Conservation (phyloP, 2,113 vertebrate species). For the Phrynocephalus versicolor region DNA sequence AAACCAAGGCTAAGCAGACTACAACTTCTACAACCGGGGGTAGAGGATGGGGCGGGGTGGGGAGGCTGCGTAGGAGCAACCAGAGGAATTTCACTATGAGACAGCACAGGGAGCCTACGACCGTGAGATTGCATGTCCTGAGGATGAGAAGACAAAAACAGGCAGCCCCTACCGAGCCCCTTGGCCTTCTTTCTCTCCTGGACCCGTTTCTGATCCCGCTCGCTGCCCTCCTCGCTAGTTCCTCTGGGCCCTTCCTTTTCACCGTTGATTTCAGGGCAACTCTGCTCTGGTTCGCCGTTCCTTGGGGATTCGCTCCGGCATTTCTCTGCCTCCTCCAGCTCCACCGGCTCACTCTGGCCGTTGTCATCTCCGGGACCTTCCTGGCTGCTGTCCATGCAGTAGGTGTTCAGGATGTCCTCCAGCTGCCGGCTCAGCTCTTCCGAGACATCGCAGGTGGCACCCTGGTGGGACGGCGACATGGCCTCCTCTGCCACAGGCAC, state of each 20-base stretch:
- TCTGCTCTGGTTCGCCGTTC: constrained; percentile 82
- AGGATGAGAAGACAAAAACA: neutral
- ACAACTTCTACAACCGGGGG: too few relatives aligned
- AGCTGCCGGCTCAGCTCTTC: constrained; percentile 93
- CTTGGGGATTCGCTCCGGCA: constrained; percentile 64
- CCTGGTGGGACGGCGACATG: constrained; percentile 59
- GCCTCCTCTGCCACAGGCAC: constrained; percentile 43
- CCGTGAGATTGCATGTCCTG: neutral
- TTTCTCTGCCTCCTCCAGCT: constrained; percentile 76
- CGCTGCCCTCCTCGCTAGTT: constrained; percentile 70
- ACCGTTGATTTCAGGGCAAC: constrained; percentile 82
- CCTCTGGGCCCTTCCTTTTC: constrained; percentile 80
- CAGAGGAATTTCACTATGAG: neutral
- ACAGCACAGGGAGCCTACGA: neutral
- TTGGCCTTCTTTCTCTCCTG: constrained; percentile 97
- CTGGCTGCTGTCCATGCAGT: constrained; percentile 84
- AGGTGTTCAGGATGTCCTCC: constrained; percentile 94
- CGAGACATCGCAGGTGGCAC: constrained; percentile 80
- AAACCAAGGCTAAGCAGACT: too few relatives aligned
- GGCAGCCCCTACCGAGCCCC: constrained; percentile 83
- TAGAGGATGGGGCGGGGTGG: too few relatives aligned
- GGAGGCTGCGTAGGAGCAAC: neutral
- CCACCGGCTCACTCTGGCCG: constrained; percentile 69
- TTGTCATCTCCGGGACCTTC: constrained; percentile 73
- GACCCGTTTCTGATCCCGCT: constrained; percentile 85